A percentile compares a stretch with the other conserved stretches of the same genome.
Evolutionary conservation across 2,113 vertebrate species (phyloP).

Genomic region (Lepidothrix coronata): DNA sequence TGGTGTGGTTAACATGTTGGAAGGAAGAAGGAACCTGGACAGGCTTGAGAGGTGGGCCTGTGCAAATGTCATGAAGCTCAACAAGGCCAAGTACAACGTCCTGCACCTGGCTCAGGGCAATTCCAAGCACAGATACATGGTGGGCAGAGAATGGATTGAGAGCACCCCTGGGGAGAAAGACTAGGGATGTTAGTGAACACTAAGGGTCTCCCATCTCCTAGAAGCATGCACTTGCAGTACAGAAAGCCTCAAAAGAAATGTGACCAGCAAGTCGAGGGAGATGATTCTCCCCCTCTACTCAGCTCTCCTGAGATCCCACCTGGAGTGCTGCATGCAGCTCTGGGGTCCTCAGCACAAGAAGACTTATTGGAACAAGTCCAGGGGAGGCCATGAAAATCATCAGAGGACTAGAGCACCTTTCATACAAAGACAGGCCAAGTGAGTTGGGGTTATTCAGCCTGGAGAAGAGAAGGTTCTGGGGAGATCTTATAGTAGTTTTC

Average conservation of each 20-base stretch:
- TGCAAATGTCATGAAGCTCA: background rate
- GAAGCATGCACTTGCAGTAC: background rate
- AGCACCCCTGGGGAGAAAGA: background rate
- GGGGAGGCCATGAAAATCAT: background rate
- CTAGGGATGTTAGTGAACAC: background rate
- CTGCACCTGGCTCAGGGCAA: background rate
- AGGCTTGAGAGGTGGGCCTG: background rate
- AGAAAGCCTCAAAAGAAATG: background rate
- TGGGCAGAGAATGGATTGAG: background rate
- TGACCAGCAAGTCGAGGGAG: background rate
- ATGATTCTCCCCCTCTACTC: background rate
- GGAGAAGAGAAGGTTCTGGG: background rate
- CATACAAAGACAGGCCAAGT: background rate
- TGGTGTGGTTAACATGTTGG: rapidly evolving
- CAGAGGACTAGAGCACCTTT: background rate
- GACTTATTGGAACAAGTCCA: too few relatives aligned
- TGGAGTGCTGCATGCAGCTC: background rate
- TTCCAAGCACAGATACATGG: background rate
- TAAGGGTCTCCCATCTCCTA: background rate
- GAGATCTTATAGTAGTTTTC: background rate
- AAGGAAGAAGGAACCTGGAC: background rate
- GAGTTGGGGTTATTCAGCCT: background rate
- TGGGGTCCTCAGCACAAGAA: background rate
- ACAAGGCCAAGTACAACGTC: background rate
- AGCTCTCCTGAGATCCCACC: background rate